Evolutionary conservation across 2,888 invertebrate genomes (phyloP).

Genomic region (Scaptomyza parva): DNA sequence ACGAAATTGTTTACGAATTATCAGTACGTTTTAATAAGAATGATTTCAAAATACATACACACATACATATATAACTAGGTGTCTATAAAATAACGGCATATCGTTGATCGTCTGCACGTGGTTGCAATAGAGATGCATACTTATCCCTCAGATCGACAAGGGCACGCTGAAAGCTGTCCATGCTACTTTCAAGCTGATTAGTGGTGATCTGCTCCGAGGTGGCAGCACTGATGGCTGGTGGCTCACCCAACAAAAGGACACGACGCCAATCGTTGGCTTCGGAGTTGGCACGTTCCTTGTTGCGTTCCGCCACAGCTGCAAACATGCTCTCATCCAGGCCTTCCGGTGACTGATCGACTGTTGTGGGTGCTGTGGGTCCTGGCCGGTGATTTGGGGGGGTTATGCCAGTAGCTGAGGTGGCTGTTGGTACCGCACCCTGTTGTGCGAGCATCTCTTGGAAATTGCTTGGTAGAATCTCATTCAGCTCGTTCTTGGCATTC

Average conservation of each 20-base stretch:
- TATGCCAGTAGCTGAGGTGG: conserved; percentile 36
- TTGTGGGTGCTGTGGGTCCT: conserved; percentile 23
- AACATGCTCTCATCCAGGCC: conserved; percentile 53
- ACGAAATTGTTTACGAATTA: conserved; percentile 41
- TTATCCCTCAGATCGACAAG: conserved; percentile 71
- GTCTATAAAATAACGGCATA: conserved; percentile 57
- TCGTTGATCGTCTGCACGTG: conserved; percentile 36
- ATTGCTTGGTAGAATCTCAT: conserved; percentile 43
- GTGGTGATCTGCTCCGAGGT: conserved; percentile 24
- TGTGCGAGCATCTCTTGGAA: conserved; percentile 39
- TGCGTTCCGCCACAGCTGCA: conserved; percentile 31
- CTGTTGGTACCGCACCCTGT: conserved; percentile 42
- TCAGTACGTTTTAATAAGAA: conserved; percentile 57
- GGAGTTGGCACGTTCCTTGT: conserved; percentile 48
- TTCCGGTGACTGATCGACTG: conserved; percentile 44
- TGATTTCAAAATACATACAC: background rate
- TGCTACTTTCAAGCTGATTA: conserved; percentile 60
- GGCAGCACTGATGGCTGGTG: conserved; percentile 16
- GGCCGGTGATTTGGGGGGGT: conserved; percentile 48
- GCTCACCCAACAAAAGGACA: conserved; percentile 65
- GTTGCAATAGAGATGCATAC: conserved; percentile 60
- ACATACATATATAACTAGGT: too few relatives aligned
- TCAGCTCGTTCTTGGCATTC: conserved; percentile 37
- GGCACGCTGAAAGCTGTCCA: conserved; percentile 74
- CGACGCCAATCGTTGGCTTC: conserved; percentile 73